Evolutionary conservation across 2,797 vertebrate species (phyloP), one percentile per base, ranked within the genome.

Genomic region (Chloroceryle inda): DNA sequence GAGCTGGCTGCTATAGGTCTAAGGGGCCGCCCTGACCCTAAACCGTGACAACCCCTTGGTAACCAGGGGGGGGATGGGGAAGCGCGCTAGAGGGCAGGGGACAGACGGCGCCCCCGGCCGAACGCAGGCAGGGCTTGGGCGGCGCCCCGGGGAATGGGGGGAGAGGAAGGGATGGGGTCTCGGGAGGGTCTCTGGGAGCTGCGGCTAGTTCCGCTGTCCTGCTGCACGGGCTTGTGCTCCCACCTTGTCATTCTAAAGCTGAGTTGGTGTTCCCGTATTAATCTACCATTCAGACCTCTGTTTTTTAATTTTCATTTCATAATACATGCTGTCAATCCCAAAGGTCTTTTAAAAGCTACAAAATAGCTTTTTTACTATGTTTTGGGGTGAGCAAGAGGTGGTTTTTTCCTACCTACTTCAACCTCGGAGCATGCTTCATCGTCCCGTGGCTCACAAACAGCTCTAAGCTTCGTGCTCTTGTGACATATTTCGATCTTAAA

Each of bases 321-420:
- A 21, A 16, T 13, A 21, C 1, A 1, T 18, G 42, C 13, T 71
- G 10, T 83, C 26, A 5, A 24, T 13, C 31, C 17, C 10, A 21
- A 67, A 81, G 4, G 11, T 45, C 17, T 35, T 69, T 58, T 17
- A 7, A 35, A 58, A 74, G 11, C 19, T 67, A 53, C 2, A 42
- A 33, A 61, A 5, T 22, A 31, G 3, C 11, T 15, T 0, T 3
- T 56, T 58, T 80, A 5, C 1, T 38, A 2, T 11, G 11, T 56
- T 59, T 67, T 75, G 27, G 21, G 5, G 49, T 40, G 59, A 35
- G 20, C 13, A n/a, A n/a, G 56, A 24, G 35, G 7, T 29, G 4
- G 6, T 37, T 61, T 59, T 33, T 64, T 52, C 10, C 6, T 47
- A 6, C 23, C 1, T 44, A 1, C 16, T 29, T 67, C 29, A 22